Evolutionary conservation across 2,888 invertebrate species (phyloP), one percentile per base, ranked within the genome.

Genomic region (Carcina quercana): DNA sequence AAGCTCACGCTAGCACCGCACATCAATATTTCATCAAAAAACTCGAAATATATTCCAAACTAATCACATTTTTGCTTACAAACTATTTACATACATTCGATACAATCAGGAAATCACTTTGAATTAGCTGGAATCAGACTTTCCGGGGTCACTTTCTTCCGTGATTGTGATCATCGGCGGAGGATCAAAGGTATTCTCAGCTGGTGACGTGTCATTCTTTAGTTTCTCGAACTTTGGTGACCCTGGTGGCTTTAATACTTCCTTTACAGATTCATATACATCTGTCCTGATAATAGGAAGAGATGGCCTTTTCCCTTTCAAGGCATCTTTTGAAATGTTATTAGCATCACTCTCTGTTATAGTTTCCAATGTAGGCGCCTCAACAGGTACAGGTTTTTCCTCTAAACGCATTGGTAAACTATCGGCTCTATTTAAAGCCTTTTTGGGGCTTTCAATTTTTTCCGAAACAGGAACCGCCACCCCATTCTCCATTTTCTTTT

Each of bases 221-320:
- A 88, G 58, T 42, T 86, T 82, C 53, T 87, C 87, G 51, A 88
- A 88, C 48, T 86, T 87, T 0, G 87, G 86, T n/a, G 86, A 86
- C 2, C 75, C 73, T 13, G 73, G 64, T 1, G 86, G 82, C 3
- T 84, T 48, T 25, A 87, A 79, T 8, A 70, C 80, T 25, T 87
- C 87, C 43, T 84, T 86, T 7, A 87, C 82, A 34, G 86, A 79
- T 25, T 86, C 86, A 42, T 87, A 87, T 40, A 87, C 63, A 40
- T 87, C 87, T 5, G 80, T 67, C 31, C 66, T 72, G 21, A 83
- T 79, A 5, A 59, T 67, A 1, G 85, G 85, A 24, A 85, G 52
- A 1, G 83, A 83, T 1, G 64, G 71, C 37, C 80, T 59, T 38
- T 83, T 85, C 4, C 67, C 67, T 51, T 72, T 79, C 10, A 63